Percentiles rank a stretch among this genome's conserved stretches.
These are phyloP conservation scores for Drosophila pseudotakahashii DNA, from an alignment of 2,888 invertebrate genomes.

Conservation along the genomic window DNA sequence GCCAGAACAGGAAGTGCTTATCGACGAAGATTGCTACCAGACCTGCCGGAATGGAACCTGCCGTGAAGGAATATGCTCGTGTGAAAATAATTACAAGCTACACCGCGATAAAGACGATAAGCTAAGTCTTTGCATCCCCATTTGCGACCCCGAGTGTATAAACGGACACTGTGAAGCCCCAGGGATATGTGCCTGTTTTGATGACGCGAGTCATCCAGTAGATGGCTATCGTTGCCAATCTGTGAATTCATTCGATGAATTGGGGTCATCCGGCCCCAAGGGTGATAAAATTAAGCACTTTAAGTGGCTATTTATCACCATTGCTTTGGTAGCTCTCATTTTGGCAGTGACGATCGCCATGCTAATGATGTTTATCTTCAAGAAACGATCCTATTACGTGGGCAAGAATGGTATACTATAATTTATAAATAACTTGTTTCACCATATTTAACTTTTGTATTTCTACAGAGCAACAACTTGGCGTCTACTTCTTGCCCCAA, in stretches of 20 bases:
- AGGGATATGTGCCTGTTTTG: constrained; percentile 44
- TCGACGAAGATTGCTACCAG: constrained; percentile 16
- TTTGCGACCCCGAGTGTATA: constrained; percentile 45
- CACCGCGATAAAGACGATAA: constrained; percentile 4
- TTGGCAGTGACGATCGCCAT: constrained; percentile 44
- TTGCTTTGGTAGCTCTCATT: constrained; percentile 5
- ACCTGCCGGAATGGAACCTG: constrained; percentile 60
- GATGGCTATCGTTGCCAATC: constrained; percentile 37
- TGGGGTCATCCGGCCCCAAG: not conserved
- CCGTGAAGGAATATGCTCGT: constrained; percentile 36
- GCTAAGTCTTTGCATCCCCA: constrained; percentile 46
- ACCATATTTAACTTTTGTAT: not conserved
- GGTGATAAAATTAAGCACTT: not conserved
- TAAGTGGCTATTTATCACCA: constrained; percentile 34
- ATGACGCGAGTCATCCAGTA: constrained; percentile 26
- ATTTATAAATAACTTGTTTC: not conserved
- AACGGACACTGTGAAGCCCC: constrained; percentile 54
- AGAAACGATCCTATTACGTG: constrained; percentile 47
- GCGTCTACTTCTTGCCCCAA: constrained; percentile 46
- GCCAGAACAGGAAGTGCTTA: constrained; percentile 47
- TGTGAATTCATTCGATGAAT: not conserved
- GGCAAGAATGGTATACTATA: constrained; percentile 50
- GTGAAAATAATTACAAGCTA: constrained; percentile 40
- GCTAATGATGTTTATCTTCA: constrained; percentile 42
- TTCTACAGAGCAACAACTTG: constrained; percentile 53